These are phyloP conservation scores for Diploscapter pachys DNA, from an alignment of 1,140 invertebrate species.

Conservation along the genomic window DNA sequence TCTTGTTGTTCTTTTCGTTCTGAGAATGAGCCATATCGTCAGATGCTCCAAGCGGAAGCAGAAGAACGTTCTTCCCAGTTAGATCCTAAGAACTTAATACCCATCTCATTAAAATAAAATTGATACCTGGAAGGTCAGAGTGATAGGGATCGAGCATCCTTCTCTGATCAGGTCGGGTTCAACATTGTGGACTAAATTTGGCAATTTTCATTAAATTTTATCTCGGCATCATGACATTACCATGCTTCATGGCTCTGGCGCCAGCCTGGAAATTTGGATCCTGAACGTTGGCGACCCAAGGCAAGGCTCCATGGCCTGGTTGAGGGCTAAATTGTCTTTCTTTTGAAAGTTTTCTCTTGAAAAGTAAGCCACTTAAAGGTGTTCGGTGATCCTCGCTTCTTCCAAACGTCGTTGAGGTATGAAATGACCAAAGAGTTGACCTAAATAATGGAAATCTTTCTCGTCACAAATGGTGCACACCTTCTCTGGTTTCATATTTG, in stretches of 20 bases:
- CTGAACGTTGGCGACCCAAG: constrained; percentile 84
- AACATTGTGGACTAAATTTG: constrained; percentile 66
- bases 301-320: constrained; percentile 75
- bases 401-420: constrained; percentile 71
- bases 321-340: constrained; percentile 60
- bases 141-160: constrained; percentile 92
- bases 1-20: constrained; percentile 84
- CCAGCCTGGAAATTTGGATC: constrained; percentile 86
- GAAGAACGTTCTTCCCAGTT: constrained; percentile 84
- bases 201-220: too few relatives aligned
- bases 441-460: neutral
- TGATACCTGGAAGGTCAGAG: constrained; percentile 74
- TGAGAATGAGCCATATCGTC: constrained; percentile 97
- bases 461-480: constrained; percentile 65
- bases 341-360: too few relatives aligned
- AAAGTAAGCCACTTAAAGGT: constrained; percentile 66
- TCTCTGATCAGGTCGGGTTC: constrained; percentile 93
- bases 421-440: neutral
- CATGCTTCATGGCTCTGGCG: constrained; percentile 74
- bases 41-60: constrained; percentile 78
- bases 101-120: too few relatives aligned
- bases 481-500: constrained; percentile 75
- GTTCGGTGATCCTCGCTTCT: constrained; percentile 76
- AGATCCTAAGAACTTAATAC: constrained; percentile 70
- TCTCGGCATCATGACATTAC: too few relatives aligned